Percentiles rank a stretch among this genome's conserved stretches.
Conservation (phyloP, 2,888 invertebrate genomes). For the Rugalucina vietnamica region DNA sequence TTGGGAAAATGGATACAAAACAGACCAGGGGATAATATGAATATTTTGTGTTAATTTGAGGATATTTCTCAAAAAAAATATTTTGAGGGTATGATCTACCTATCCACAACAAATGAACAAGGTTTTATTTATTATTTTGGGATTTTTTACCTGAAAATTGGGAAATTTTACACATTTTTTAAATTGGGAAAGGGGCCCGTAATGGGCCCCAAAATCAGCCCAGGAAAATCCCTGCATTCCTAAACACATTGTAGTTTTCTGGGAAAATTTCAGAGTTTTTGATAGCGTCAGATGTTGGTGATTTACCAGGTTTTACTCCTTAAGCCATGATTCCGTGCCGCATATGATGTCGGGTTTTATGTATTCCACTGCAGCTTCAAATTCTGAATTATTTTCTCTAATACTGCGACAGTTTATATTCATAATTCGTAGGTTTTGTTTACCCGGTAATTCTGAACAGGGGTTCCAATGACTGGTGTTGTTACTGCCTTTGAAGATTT, state of each 20-base stretch:
- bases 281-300: neutral
- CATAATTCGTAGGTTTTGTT: slow-evolving; percentile 11
- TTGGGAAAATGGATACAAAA: too few relatives aligned
- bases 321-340: slow-evolving; percentile 19
- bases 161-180: too few relatives aligned
- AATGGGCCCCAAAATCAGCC: too few relatives aligned
- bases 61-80: too few relatives aligned
- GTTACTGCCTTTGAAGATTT: neutral
- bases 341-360: slow-evolving; percentile 26
- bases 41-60: too few relatives aligned
- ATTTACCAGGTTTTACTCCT: slow-evolving; percentile 12
- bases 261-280: slow-evolving; percentile 15
- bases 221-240: too few relatives aligned
- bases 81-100: too few relatives aligned
- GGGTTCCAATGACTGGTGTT: neutral
- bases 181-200: too few relatives aligned
- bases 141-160: too few relatives aligned
- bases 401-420: slow-evolving; percentile 19
- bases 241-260: slow-evolving; percentile 18
- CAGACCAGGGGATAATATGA: too few relatives aligned
- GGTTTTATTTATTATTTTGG: too few relatives aligned
- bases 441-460: neutral
- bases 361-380: slow-evolving; percentile 12
- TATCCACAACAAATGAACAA: too few relatives aligned
- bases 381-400: neutral